Percentiles rank a stretch among this genome's conserved stretches.
phyloP scores from a whole-genome alignment of 2,113 vertebrate genomes.

The Guaruba guarouba region DNA sequence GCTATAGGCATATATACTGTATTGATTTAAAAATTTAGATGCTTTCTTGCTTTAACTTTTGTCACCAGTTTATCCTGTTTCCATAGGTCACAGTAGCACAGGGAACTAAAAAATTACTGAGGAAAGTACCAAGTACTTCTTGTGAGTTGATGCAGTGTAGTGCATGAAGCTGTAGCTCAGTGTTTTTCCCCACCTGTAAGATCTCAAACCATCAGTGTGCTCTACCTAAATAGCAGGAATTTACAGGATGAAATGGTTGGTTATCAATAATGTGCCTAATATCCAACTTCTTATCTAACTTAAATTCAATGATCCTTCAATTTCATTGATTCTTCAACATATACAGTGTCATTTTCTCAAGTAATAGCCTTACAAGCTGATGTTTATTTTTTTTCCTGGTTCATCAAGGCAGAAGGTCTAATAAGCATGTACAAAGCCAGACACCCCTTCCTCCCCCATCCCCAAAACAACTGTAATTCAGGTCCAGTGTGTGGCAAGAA shows the following conservation, averaged over 20 bases:
- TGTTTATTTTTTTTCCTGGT: neutral
- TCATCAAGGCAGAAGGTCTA: neutral
- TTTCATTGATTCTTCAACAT: neutral
- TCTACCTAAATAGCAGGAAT: neutral
- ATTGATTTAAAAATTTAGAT: neutral
- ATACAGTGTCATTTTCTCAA: neutral
- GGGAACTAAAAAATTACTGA: neutral
- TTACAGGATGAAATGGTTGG: neutral
- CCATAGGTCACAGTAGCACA: neutral
- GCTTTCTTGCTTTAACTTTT: neutral
- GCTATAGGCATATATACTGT: neutral
- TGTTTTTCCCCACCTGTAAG: neutral
- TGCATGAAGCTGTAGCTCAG: neutral
- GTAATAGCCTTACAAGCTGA: neutral
- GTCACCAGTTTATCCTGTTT: neutral
- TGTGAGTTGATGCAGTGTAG: neutral
- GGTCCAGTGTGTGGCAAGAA: neutral
- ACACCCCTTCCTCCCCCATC: neutral
- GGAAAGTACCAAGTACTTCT: neutral
- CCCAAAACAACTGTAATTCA: neutral
- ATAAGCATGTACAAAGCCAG: neutral
- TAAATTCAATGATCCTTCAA: neutral
- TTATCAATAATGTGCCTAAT: neutral
- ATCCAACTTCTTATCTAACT: neutral
- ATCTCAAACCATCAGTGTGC: neutral